Evolutionary conservation across 2,888 invertebrate species (phyloP), one percentile per base, ranked within the genome.

Genomic region (Polyploca ridens): DNA sequence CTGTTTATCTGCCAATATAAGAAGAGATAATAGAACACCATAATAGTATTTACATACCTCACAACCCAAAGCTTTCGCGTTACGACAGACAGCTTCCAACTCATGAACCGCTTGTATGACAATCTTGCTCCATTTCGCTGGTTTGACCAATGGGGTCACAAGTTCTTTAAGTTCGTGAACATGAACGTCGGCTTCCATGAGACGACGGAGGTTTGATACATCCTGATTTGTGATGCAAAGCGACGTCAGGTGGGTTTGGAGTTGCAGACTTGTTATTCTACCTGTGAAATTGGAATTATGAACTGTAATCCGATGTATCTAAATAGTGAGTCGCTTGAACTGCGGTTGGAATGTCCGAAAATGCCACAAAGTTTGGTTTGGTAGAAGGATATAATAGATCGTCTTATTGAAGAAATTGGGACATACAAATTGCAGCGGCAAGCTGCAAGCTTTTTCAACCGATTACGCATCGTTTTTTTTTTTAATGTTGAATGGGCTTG

Each of bases 31-130:
- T 27, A 27, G 27, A 27, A 27, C 27, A 27, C 1, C 2, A 38
- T 10, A 41, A 41, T 41, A 13, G 41, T 41, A 13, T 41, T 19
- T 10, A 81, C 91, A 90, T 83, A 97, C 97, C 84, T 96, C 96
- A 8, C 97, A 96, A 0, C 98, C 98, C 62, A 98, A 91, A 44
- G 95, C 95, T 77, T 96, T 95, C 0, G 97, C 96, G 81, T 97
- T 94, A 35, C 95, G 94, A 33, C 96, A 95, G 3, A 98, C 96
- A 0, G 94, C 93, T 77, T 98, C 97, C 66, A 99, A 88, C 70
- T 98, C 97, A 54, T 95, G 91, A 0, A 98, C 84, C 0, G 97
- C 98, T 68, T 96, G 95, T 64, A 96, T 96, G 0, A 97, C 96
- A 14, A 96, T 81, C 1, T 93, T 93, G 7, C 95, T 95, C 64